These are phyloP conservation scores for Oostethus manadensis DNA, from an alignment of 2,113 vertebrate genomes.

Conservation along the genomic window DNA sequence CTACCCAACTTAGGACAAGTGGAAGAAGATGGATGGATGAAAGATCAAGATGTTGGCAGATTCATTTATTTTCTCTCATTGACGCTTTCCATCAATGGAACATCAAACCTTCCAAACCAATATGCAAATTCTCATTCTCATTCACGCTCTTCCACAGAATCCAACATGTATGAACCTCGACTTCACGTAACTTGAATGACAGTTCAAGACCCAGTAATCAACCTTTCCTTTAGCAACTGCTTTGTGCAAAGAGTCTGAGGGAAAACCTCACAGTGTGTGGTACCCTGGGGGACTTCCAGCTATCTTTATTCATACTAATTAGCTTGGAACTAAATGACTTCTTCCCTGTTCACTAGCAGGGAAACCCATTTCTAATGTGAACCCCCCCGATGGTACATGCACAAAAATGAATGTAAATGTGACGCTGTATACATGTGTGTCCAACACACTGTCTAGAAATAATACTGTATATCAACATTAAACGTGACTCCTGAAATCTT, in stretches of 20 bases:
- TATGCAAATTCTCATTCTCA: no score
- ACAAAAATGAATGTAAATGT: not conserved
- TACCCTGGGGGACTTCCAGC: conserved; percentile 50
- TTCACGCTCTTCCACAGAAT: no score
- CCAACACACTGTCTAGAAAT: not conserved
- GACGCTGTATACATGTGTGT: not conserved
- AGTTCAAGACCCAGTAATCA: conserved; percentile 6
- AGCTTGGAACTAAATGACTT: conserved; percentile 63
- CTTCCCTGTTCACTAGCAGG: conserved; percentile 56
- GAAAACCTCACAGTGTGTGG: conserved; percentile 50
- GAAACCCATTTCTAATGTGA: conserved; percentile 53
- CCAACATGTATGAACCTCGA: not conserved
- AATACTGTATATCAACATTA: not conserved
- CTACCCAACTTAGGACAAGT: no score
- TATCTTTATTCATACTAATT: conserved; percentile 70
- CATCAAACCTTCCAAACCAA: no score
- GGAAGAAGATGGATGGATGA: no score
- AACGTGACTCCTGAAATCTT: not conserved
- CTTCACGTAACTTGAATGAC: not conserved
- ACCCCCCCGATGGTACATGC: conserved; percentile 11
- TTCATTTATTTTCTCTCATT: no score
- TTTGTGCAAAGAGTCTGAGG: conserved; percentile 27
- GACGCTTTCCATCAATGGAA: no score
- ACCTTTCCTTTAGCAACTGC: conserved; percentile 20
- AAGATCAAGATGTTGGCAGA: no score